Percentiles rank a stretch among this genome's conserved stretches.
Evolutionary conservation across 2,888 invertebrate species (phyloP).

Genomic region (Plebejus melissa): DNA sequence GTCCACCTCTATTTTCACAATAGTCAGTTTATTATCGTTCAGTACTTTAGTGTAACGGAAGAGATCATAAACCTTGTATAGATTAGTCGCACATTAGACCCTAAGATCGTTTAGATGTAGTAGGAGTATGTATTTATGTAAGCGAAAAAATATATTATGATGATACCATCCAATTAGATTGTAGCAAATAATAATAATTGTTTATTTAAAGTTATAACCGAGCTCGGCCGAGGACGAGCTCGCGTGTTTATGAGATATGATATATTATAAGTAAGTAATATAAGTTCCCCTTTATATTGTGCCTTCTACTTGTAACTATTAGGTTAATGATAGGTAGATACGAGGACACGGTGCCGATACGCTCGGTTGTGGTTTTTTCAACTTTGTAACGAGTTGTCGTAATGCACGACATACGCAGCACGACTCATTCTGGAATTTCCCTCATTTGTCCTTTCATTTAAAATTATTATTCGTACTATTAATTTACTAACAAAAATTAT

Average conservation of each 20-base stretch:
- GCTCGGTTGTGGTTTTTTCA: not conserved
- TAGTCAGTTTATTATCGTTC: not conserved
- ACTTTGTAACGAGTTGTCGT: not conserved
- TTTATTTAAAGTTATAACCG: slow-evolving; percentile 20
- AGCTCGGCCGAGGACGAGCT: not conserved
- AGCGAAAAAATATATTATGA: slow-evolving; percentile 27
- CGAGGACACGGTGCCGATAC: not conserved
- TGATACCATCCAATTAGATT: slow-evolving; percentile 26
- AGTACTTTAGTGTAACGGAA: not conserved
- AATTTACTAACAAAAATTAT: not conserved
- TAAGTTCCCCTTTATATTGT: not conserved
- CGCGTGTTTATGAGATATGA: not conserved
- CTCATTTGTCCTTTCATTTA: not conserved
- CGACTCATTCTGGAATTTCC: not conserved
- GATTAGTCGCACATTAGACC: slow-evolving; percentile 22
- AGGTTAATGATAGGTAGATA: slow-evolving; percentile 11
- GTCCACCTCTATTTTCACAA: not conserved
- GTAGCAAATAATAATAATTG: not conserved
- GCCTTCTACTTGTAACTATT: slow-evolving; percentile 26
- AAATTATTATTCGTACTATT: not conserved
- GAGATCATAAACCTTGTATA: slow-evolving; percentile 22
- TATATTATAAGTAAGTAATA: not conserved
- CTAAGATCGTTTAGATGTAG: slow-evolving; percentile 11
- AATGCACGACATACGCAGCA: not conserved
- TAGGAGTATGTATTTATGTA: slow-evolving; percentile 25